phyloP scores from a whole-genome alignment of 2,888 invertebrate genomes.

The Mycogona germanica region DNA sequence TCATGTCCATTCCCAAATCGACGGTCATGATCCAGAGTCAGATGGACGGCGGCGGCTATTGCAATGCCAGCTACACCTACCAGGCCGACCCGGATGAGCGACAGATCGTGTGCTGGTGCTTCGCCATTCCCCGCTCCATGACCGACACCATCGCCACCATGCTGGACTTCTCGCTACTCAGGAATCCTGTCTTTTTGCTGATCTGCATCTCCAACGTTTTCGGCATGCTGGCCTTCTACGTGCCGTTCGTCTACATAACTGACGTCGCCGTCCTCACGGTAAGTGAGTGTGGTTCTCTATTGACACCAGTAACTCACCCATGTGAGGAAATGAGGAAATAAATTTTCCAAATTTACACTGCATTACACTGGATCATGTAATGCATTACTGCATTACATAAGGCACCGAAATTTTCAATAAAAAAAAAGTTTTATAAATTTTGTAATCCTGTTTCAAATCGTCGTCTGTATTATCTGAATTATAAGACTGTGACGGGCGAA shows the following conservation, averaged over 20 bases:
- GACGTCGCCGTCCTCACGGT: slow-evolving; percentile 62
- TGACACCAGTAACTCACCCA: background rate
- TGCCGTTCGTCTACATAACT: slow-evolving; percentile 90
- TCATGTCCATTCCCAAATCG: slow-evolving; percentile 64
- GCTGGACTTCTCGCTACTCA: slow-evolving; percentile 78
- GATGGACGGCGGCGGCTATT: slow-evolving; percentile 12
- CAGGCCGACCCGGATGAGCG: slow-evolving; percentile 21
- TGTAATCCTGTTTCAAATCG: background rate
- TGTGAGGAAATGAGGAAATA: background rate
- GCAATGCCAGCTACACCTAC: slow-evolving; percentile 5
- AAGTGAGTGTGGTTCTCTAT: no score
- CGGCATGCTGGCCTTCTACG: slow-evolving; percentile 94
- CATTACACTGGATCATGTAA: no score
- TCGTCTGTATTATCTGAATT: no score
- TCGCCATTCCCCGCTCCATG: slow-evolving; percentile 32
- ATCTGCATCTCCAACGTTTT: slow-evolving; percentile 90
- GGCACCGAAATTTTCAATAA: no score
- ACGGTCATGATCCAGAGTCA: slow-evolving; percentile 15
- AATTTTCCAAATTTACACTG: background rate
- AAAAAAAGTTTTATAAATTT: no score
- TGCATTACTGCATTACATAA: no score
- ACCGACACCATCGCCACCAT: slow-evolving; percentile 54
- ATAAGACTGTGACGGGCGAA: no score
- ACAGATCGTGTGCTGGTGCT: slow-evolving; percentile 24
- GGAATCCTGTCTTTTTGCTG: slow-evolving; percentile 78